Evolutionary conservation across 1,140 invertebrate genomes (phyloP).

Genomic region (Musca domestica): DNA sequence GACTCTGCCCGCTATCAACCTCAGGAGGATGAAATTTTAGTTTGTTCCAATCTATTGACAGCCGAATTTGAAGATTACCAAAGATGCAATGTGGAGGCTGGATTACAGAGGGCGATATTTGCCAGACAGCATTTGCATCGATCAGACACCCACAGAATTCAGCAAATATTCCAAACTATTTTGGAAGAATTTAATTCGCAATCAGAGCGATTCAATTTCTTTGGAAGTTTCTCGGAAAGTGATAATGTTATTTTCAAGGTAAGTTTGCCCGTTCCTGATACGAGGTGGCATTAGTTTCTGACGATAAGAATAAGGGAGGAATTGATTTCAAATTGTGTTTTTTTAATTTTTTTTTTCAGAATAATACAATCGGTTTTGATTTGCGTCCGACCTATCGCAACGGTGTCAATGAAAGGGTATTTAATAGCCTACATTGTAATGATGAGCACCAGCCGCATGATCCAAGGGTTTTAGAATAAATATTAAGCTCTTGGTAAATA

Average conservation of each 20-base stretch:
- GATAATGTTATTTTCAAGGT: constrained; percentile 32
- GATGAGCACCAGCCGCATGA: constrained; percentile 8
- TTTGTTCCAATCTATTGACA: constrained; percentile 20
- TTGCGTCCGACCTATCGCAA: constrained; percentile 20
- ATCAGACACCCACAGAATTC: background rate
- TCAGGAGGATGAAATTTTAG: constrained; percentile 26
- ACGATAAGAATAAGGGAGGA: background rate
- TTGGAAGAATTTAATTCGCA: background rate
- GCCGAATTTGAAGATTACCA: background rate
- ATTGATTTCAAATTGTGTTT: background rate
- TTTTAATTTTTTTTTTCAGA: constrained; percentile 19
- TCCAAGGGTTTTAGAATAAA: constrained; percentile 25
- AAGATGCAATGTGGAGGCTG: constrained; percentile 20
- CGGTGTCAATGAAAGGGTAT: constrained; percentile 24
- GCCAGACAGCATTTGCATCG: background rate
- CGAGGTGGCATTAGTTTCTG: background rate
- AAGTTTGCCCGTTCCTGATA: background rate
- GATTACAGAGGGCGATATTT: constrained; percentile 20
- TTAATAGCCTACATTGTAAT: constrained; percentile 25
- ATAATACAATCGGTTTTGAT: constrained; percentile 25
- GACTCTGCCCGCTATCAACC: constrained; percentile 20
- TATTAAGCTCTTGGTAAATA: too few relatives aligned
- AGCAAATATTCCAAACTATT: constrained; percentile 7
- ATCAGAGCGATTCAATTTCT: constrained; percentile 28
- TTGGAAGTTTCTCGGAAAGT: constrained; percentile 15